Evolutionary conservation across 1,140 invertebrate genomes (phyloP), one percentile per base, ranked within the genome.

Genomic region (Drosophila lacteicornis): DNA sequence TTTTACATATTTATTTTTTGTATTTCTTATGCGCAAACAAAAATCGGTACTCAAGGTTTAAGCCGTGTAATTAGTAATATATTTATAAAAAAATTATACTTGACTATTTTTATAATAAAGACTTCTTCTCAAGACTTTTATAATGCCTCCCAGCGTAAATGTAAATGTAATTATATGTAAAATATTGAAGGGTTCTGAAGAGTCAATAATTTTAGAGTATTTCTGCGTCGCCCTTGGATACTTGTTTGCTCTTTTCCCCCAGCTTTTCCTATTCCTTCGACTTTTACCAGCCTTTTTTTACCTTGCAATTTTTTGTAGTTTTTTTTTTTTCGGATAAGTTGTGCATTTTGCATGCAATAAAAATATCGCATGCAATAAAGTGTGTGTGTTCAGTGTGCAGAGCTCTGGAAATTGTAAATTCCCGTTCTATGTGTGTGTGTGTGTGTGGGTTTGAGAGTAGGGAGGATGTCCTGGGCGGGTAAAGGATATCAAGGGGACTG

Each of bases 331-430:
- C 45, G 47, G 58, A 60, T 45, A 8, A 61, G 42, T 25, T 77
- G 60, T 88, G 65, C 61, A 84, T 74, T 87, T 88, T 84, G 81
- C 85, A 90, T 88, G 85, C 80, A 84, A 90, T 80, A 88, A 90
- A 90, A 84, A 88, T 84, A 90, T 88, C 85, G 84, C 84, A 87
- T 88, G 84, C 68, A 73, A 88, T 79, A 84, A 83, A 78, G 61
- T 68, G 73, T 83, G 80, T 82, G 79, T 73, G 51, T 45, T 53
- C 66, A 68, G 84, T 62, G 84, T 75, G 60, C 83, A 87, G 42
- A 75, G 69, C 61, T 75, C 61, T 87, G 85, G 85, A 88, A 90
- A 88, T 90, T 88, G 84, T 88, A 90, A 90, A 90, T 88, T 84
- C 81, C 87, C 73, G 66, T 63, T 79, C 66, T 75, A 56, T 83